Percentiles rank a stretch among this genome's conserved stretches.
Evolutionary conservation across 2,888 invertebrate species (phyloP).

Genomic region (Arctia plantaginis): DNA sequence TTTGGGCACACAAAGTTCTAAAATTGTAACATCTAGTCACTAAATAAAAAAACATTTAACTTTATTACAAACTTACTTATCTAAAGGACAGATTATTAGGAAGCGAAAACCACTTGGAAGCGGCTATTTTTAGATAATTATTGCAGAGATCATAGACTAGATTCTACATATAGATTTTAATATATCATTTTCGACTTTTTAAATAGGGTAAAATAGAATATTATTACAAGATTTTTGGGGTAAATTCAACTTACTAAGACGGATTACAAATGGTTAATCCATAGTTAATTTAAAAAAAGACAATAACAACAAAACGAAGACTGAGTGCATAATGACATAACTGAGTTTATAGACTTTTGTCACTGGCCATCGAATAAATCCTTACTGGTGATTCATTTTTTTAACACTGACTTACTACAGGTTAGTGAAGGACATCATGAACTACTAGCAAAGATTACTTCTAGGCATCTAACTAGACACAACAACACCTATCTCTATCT

Average conservation of each 20-base stretch:
- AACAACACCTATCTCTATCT: not conserved
- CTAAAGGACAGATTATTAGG: conserved; percentile 73
- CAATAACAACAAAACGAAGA: not conserved
- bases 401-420: not conserved
- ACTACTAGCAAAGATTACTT: not conserved
- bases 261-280: no score
- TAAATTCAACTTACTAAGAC: not conserved
- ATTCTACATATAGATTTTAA: conserved; percentile 67
- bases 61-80: conserved; percentile 52
- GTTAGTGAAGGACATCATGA: not conserved
- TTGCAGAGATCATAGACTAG: conserved; percentile 85
- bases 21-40: conserved; percentile 25
- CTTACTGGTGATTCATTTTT: not conserved
- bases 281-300: not conserved
- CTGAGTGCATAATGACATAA: not conserved
- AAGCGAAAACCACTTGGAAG: conserved; percentile 59
- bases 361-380: not conserved
- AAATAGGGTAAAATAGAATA: not conserved
- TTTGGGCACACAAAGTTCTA: conserved; percentile 48
- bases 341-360: not conserved
- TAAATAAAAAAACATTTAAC: conserved; percentile 44
- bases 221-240: not conserved
- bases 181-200: conserved; percentile 6
- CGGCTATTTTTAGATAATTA: conserved; percentile 55
- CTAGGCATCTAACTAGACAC: not conserved